Percentiles rank a stretch among this genome's conserved stretches.
Evolutionary conservation across 1,140 invertebrate species (phyloP).

Genomic region (Lepidurus packardi): DNA sequence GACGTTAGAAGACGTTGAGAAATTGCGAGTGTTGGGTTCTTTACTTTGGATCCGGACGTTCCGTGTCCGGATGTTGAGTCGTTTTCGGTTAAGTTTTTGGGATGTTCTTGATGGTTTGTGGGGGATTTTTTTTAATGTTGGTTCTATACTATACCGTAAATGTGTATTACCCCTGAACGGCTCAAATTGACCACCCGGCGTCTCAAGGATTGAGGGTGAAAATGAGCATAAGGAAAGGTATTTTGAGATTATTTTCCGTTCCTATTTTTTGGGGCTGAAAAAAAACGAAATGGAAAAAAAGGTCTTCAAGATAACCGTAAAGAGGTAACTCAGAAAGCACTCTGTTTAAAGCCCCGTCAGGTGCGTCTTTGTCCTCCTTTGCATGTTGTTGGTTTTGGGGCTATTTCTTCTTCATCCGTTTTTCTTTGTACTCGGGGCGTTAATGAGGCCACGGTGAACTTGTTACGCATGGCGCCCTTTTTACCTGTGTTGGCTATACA

Average conservation of each 20-base stretch:
- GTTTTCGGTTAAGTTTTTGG: neutral
- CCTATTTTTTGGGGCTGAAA: neutral
- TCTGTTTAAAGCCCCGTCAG: neutral
- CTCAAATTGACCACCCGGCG: slow-evolving; percentile 9
- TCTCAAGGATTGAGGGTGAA: neutral
- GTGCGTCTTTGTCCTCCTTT: neutral
- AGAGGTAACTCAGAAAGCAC: slow-evolving; percentile 18
- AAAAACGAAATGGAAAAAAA: neutral
- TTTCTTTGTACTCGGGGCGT: slow-evolving; percentile 9
- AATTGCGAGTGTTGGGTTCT: neutral
- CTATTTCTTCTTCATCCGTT: neutral
- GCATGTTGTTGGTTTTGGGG: neutral
- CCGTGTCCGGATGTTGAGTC: slow-evolving; percentile 3
- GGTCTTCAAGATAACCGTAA: neutral
- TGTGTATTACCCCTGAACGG: neutral
- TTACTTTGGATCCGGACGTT: neutral
- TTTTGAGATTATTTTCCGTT: neutral
- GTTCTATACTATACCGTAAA: too few species aligned
- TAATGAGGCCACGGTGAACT: slow-evolving; percentile 18
- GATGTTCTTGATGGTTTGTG: neutral
- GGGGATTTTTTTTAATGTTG: too few species aligned
- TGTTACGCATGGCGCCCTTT: slow-evolving; percentile 1
- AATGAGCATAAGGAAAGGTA: neutral
- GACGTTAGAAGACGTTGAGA: neutral
- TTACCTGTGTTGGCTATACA: slow-evolving; percentile 2